Base-by-base conservation (phyloP, 2,113 vertebrate genomes). In the Chloropsis hardwickii region DNA sequence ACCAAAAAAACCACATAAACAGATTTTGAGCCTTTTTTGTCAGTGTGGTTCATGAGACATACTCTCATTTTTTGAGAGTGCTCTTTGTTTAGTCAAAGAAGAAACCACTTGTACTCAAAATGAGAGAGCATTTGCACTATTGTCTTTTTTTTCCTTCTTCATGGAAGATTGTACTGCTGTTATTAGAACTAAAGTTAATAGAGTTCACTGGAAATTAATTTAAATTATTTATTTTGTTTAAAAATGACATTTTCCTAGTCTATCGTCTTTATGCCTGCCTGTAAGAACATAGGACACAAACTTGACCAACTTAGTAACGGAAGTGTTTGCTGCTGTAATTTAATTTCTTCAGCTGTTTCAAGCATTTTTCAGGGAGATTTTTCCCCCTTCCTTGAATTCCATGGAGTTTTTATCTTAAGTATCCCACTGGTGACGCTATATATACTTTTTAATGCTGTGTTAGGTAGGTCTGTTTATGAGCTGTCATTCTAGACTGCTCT, bases 101-200 rank as follows among this genome's bases (percentile, higher is more conserved):
- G 45, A 58, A 91, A 77, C 69, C 31, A 10, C 54, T 81, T 94
- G 64, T 62, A 72, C 61, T 24, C 53, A 88, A 88, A 95, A 86
- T 94, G 81, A 80, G 60, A 94, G 56, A 95, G 39, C 86, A 74
- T 88, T 95, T 92, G 81, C 56, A 64, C 61, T 91, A 6, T 51
- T 86, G 67, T 66, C 37, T 33, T 82, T 53, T 48, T 47, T 79
- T 12, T 9, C 37, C 10, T 78, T 91, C 20, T 45, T 21, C 10
- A 4, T 71, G 40, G 19, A 74, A 79, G 72, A 45, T 37, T 53
- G 5, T 65, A n/a, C 14, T 76, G 23, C 56, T 82, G 56, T 60
- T 51, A 65, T 33, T n/a, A 79, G 23, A 33, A 56, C 6, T 48
- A 51, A 86, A 91, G 81, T 22, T 71, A 60, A 31, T 4, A 24